Conservation (phyloP, 2,113 vertebrate genomes). For the Pyxicephalus adspersus region DNA sequence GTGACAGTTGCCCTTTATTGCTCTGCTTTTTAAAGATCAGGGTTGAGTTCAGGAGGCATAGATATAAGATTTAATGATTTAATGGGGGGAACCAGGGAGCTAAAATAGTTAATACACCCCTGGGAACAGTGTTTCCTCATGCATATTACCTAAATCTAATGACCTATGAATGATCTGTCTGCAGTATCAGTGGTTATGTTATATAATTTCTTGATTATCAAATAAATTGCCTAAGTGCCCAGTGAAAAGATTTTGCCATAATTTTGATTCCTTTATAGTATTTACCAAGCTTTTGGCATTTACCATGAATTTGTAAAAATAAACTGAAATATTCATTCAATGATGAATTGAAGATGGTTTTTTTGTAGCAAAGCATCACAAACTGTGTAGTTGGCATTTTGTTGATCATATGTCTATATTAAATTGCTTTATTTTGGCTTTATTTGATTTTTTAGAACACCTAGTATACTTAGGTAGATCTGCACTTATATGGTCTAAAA, state of each 20-base stretch:
- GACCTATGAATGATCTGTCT: slow-evolving; percentile 73
- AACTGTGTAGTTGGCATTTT: too few species aligned
- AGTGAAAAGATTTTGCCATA: slow-evolving; percentile 71
- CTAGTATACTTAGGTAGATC: too few species aligned
- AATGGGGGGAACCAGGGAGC: slow-evolving; percentile 85
- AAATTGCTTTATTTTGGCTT: too few species aligned
- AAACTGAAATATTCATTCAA: too few species aligned
- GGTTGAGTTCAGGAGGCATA: slow-evolving; percentile 90
- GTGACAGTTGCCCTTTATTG: slow-evolving; percentile 84
- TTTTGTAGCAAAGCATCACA: too few species aligned
- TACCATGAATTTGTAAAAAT: too few species aligned
- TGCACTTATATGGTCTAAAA: too few species aligned
- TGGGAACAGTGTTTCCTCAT: slow-evolving; percentile 84
- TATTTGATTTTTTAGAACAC: too few species aligned
- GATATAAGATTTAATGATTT: slow-evolving; percentile 90
- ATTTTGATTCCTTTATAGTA: too few species aligned
- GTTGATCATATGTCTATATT: too few species aligned
- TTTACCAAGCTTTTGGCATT: too few species aligned
- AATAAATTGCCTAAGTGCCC: slow-evolving; percentile 89
- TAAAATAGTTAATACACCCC: slow-evolving; percentile 86
- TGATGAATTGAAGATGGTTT: too few species aligned
- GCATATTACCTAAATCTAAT: slow-evolving; percentile 84
- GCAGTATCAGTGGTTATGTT: slow-evolving; percentile 76
- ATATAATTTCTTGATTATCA: slow-evolving; percentile 83
- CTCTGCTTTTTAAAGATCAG: slow-evolving; percentile 88